phyloP scores from a whole-genome alignment of 1,140 invertebrate species.

The Thrips palmi region DNA sequence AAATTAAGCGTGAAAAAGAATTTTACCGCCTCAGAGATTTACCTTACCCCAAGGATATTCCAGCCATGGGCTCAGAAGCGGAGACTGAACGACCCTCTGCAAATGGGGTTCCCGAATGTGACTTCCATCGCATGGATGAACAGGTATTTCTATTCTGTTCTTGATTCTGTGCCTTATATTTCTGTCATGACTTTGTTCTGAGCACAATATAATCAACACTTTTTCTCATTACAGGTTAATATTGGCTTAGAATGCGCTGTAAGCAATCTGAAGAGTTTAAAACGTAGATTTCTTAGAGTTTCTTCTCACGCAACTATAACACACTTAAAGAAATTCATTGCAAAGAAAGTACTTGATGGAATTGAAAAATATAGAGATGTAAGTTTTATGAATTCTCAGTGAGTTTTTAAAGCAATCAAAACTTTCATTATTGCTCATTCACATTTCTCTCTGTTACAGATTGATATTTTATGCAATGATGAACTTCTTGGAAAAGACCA shows the following conservation, averaged over 20 bases:
- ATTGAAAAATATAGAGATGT: slow-evolving; percentile 93
- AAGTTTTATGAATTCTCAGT: slow-evolving; percentile 24
- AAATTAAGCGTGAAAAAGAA: slow-evolving; percentile 67
- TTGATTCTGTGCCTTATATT: slow-evolving; percentile 8
- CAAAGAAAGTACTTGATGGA: slow-evolving; percentile 78
- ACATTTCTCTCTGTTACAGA: slow-evolving; percentile 35
- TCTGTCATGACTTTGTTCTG: neutral
- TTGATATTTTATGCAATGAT: slow-evolving; percentile 97
- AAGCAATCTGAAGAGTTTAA: slow-evolving; percentile 64
- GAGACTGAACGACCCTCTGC: slow-evolving; percentile 41
- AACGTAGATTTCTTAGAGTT: slow-evolving; percentile 77
- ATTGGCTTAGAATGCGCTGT: slow-evolving; percentile 76
- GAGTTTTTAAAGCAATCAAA: neutral
- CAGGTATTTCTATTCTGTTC: slow-evolving; percentile 41
- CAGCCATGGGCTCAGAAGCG: slow-evolving; percentile 39
- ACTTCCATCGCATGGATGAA: slow-evolving; percentile 88
- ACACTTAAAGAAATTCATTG: slow-evolving; percentile 94
- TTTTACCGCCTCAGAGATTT: slow-evolving; percentile 70
- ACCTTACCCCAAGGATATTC: slow-evolving; percentile 74
- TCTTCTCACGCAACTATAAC: slow-evolving; percentile 93
- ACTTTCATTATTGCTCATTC: slow-evolving; percentile 5
- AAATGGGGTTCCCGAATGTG: slow-evolving; percentile 61
- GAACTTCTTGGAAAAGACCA: slow-evolving; percentile 97
- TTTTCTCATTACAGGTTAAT: slow-evolving; percentile 40
- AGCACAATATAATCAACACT: neutral